These are phyloP conservation scores for Myanophis thanlyinensis DNA, from an alignment of 2,113 vertebrate genomes.

Conservation along the genomic window DNA sequence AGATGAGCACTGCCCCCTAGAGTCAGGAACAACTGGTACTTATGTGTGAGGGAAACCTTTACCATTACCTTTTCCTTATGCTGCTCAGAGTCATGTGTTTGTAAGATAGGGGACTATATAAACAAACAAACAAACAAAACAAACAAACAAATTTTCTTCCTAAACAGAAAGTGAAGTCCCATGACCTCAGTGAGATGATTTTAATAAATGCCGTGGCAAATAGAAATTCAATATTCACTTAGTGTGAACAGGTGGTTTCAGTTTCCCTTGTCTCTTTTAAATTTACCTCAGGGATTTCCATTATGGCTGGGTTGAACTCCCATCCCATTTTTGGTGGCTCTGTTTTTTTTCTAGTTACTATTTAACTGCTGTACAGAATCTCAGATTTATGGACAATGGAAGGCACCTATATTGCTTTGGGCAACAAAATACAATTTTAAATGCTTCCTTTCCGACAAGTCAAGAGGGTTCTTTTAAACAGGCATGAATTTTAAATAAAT, in stretches of 20 bases:
- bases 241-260: constrained; percentile 36
- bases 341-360: constrained; percentile 14
- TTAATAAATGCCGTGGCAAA: background rate
- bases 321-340: constrained; percentile 44
- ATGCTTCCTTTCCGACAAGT: background rate
- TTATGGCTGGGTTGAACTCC: constrained; percentile 48
- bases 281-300: constrained; percentile 35
- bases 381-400: constrained; percentile 40
- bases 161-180: background rate
- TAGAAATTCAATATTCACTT: constrained; percentile 10
- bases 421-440: constrained; percentile 5
- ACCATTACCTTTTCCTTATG: no score
- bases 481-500: background rate
- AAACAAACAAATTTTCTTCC: background rate
- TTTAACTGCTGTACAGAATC: constrained; percentile 44
- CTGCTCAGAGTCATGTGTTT: background rate
- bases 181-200: background rate
- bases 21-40: no score
- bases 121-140: background rate
- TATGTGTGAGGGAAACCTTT: no score
- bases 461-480: background rate
- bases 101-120: background rate
- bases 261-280: constrained; percentile 18
- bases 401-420: constrained; percentile 22
- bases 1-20: no score